phyloP scores from a whole-genome alignment of 2,888 invertebrate genomes.

The Hyposoter dolosus region DNA sequence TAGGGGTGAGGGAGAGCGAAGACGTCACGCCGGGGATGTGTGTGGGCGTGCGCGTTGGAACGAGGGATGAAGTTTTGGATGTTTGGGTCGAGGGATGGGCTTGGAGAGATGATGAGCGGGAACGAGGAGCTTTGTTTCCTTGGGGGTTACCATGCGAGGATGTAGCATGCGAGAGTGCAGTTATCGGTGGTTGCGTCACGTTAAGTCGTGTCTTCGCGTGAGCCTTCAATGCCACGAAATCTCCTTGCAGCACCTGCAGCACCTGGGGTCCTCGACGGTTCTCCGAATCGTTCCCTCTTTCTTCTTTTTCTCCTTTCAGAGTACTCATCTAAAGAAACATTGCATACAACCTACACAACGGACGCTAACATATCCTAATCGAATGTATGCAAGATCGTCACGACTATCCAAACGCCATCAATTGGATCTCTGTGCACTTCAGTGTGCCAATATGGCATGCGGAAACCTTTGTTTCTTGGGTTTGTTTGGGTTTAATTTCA shows the following conservation, averaged over 20 bases:
- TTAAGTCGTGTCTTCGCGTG: neutral
- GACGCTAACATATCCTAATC: neutral
- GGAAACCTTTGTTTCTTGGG: conserved; percentile 23
- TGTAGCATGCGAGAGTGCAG: no score
- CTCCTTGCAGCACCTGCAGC: neutral
- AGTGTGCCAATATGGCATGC: conserved; percentile 8
- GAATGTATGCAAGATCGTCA: neutral
- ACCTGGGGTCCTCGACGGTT: neutral
- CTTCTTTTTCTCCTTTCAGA: neutral
- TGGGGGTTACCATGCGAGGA: no score
- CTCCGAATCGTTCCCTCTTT: no score
- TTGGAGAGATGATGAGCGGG: no score
- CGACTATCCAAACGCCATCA: conserved; percentile 6
- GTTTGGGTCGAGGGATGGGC: no score
- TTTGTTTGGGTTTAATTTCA: no score
- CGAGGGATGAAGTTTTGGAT: no score
- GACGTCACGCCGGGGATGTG: no score
- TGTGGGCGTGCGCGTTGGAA: no score
- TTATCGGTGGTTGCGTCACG: neutral
- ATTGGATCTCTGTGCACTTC: conserved; percentile 9
- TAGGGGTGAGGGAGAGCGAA: no score
- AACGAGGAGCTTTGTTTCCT: no score
- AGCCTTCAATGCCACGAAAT: no score
- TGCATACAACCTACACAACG: neutral
- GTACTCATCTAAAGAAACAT: neutral